phyloP scores from a whole-genome alignment of 2,797 vertebrate genomes.

The Tragopan temminckii region DNA sequence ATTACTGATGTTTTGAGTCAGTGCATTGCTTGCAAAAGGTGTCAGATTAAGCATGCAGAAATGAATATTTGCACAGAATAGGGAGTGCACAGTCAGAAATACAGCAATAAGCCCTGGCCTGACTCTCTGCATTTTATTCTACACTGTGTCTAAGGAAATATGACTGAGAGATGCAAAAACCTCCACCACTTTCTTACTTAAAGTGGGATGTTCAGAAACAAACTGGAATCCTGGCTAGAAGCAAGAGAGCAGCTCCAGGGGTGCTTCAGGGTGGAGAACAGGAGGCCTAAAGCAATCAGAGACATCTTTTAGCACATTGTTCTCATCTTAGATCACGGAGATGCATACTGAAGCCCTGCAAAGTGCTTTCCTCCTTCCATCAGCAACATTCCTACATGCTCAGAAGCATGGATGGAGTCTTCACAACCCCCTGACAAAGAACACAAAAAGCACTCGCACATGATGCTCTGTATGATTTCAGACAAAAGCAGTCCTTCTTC shows the following conservation, averaged over 20 bases:
- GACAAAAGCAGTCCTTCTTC: conserved; percentile 12
- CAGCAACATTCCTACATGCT: background rate
- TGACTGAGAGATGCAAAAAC: background rate
- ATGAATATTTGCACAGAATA: conserved; percentile 29
- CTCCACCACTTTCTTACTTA: conserved; percentile 1
- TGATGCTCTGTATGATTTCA: background rate
- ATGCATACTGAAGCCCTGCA: background rate
- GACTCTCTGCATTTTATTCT: background rate
- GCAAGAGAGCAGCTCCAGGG: background rate
- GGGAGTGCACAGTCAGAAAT: background rate
- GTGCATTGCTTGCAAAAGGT: conserved; percentile 57
- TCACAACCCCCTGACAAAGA: background rate
- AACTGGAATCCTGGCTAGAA: background rate
- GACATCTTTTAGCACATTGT: background rate
- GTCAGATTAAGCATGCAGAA: conserved; percentile 52
- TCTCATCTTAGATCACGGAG: background rate
- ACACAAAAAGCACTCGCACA: background rate
- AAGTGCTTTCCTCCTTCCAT: background rate
- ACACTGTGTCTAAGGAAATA: background rate
- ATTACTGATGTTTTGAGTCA: conserved; percentile 62
- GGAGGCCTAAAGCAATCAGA: conserved; percentile 27
- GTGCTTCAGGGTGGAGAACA: background rate
- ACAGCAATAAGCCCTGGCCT: background rate
- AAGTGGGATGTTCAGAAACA: background rate
- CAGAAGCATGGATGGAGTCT: background rate